Base-by-base conservation (phyloP, 64 coral and sea anemone genomes). In the Acropora yongei region DNA sequence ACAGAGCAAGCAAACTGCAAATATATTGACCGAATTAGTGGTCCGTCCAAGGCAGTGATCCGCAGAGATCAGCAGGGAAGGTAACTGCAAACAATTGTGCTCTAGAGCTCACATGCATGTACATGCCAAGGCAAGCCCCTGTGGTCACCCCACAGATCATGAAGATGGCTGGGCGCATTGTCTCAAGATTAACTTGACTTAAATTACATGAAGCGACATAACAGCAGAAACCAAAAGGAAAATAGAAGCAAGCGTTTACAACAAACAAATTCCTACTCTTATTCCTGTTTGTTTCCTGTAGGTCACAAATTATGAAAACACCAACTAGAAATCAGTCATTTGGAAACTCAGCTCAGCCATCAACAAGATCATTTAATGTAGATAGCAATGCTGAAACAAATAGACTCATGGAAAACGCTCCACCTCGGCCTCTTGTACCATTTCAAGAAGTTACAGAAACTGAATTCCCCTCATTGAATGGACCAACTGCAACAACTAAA, bases 221-320 rank as follows among this genome's bases (percentile, higher is more conserved):
- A 30, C 30, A 30, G 30, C 30, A 30, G 0, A 30, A 30, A 30
- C 30, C 0, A 30, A 30, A 30, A 0, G 30, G 0, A 30, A 0
- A 30, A 30, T 30, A 30, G 30, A 30, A 30, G 30, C 30, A 30
- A 30, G 30, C 30, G 30, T 30, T 0, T 30, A 30, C 30, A 30
- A 30, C 30, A 30, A 30, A 30, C 30, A 30, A 30, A 30, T 30
- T 30, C 30, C 30, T 30, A 30, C 30, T 30, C 18, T 44, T 82
- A 86, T 53, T 7, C 18, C 77, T 86, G 2, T 13, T n/a, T 66
- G 5, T 71, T 42, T 50, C 65, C 17, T 57, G 63, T 40, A 98
- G 96, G 75, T 94, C 95, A 50, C 97, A 99, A 58, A 99, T 94
- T 65, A 82, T 99, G n/a, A 96, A 96, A 76, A 79, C 93, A 43